phyloP scores from a whole-genome alignment of 2,888 invertebrate genomes.

The Caenorhabditis panamensis region DNA sequence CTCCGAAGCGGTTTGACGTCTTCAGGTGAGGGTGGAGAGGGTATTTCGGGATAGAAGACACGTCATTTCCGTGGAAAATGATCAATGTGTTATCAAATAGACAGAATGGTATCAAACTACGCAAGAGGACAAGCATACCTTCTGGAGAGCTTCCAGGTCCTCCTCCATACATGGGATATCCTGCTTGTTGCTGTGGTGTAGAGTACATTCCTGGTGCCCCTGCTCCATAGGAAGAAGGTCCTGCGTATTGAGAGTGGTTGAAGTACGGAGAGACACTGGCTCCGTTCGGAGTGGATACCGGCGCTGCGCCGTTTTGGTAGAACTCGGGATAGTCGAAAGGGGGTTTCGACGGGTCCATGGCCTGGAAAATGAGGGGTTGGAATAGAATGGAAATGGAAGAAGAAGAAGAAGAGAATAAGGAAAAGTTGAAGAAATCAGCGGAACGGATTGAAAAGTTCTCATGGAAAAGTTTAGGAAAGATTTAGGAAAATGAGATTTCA shows the following conservation, averaged over 20 bases:
- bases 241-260: slow-evolving; percentile 19
- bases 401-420: slow-evolving; percentile 36
- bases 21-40: background rate
- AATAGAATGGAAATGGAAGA: slow-evolving; percentile 7
- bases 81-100: background rate
- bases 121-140: slow-evolving; percentile 38
- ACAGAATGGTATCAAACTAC: too few species aligned
- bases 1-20: too few species aligned
- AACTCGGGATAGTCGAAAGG: slow-evolving; percentile 36
- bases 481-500: too few species aligned
- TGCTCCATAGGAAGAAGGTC: slow-evolving; percentile 35
- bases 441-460: slow-evolving; percentile 8
- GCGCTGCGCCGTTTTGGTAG: slow-evolving; percentile 17
- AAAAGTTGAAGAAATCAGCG: too few species aligned
- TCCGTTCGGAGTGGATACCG: slow-evolving; percentile 2
- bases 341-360: slow-evolving; percentile 57
- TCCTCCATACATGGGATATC: slow-evolving; percentile 44
- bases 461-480: background rate
- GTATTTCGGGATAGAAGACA: background rate
- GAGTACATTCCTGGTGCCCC: slow-evolving; percentile 11
- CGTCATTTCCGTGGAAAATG: background rate
- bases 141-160: slow-evolving; percentile 63
- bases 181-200: slow-evolving; percentile 4
- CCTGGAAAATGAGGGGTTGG: slow-evolving; percentile 4
- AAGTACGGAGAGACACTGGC: slow-evolving; percentile 41